These are phyloP conservation scores for Florisuga fusca DNA, from an alignment of 2,797 vertebrate genomes.

Conservation along the genomic window DNA sequence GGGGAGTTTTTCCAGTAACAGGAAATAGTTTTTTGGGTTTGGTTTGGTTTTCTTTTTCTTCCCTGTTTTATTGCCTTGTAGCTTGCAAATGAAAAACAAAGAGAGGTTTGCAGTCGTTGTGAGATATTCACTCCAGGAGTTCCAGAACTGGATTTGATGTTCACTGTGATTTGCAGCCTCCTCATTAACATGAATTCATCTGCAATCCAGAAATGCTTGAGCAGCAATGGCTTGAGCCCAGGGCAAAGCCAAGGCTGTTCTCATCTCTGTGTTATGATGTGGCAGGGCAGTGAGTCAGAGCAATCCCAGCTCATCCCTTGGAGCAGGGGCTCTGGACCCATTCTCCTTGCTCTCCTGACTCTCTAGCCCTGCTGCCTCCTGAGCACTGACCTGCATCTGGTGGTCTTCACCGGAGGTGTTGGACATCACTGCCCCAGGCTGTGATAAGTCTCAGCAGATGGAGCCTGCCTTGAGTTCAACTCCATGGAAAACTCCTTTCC, in stretches of 20 bases:
- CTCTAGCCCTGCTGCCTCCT: background rate
- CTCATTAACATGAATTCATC: slow-evolving; percentile 68
- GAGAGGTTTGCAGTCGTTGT: slow-evolving; percentile 24
- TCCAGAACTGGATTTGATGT: slow-evolving; percentile 65
- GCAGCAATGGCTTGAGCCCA: slow-evolving; percentile 59
- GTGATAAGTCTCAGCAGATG: background rate
- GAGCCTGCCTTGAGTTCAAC: background rate
- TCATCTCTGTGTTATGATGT: slow-evolving; percentile 18
- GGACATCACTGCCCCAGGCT: background rate
- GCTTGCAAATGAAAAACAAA: slow-evolving; percentile 64
- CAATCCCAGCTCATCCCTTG: background rate
- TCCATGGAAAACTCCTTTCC: background rate
- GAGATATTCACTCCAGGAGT: slow-evolving; percentile 47
- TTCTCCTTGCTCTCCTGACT: background rate
- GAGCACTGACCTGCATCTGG: background rate
- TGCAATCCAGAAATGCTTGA: slow-evolving; percentile 74
- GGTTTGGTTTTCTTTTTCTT: background rate
- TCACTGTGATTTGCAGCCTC: slow-evolving; percentile 63
- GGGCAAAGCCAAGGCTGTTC: slow-evolving; percentile 62
- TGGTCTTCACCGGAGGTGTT: background rate
- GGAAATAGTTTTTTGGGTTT: background rate
- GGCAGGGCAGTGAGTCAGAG: slow-evolving; percentile 60
- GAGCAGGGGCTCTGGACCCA: background rate
- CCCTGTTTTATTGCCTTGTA: slow-evolving; percentile 13
- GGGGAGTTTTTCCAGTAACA: background rate